Evolutionary conservation across 2,113 vertebrate genomes (phyloP), one percentile per base, ranked within the genome.

Genomic region (Scomber scombrus): DNA sequence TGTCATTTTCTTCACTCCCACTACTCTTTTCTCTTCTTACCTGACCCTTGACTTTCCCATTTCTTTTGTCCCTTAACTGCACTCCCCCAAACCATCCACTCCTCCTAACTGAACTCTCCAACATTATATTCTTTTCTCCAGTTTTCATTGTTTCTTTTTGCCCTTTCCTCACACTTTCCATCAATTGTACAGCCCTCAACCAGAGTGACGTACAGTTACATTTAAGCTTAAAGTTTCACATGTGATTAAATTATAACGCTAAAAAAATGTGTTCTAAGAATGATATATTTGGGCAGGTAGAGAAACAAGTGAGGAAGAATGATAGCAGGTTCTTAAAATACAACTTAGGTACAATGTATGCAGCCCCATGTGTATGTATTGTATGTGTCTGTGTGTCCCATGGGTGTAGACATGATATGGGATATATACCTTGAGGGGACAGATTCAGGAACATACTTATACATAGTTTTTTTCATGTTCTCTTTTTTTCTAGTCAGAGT

Each of bases 401-500:
- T 57, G 23, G 47, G 55, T 49, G 56, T 4, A 80, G 54, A 63
- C 23, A 21, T 26, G 23, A 26, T 26, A 26, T 26, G 23, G 23
- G 23, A 26, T 72, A n/a, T 54, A 43, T 77, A 23, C 65, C 76
- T 47, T 11, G 15, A 19, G 40, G 66, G 58, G 43, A 69, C 18
- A 65, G 40, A 71, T 57, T 69, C 47, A 71, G 45, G 50, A 67
- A 77, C 63, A 77, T 34, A 70, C 60, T 56, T 49, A 54, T 43
- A 62, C 62, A 76, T 5, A 40, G 14, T 67, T 46, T 78, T 26
- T 69, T 81, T 60, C 16, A 76, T 34, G 26, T 76, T 76, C n/a
- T 76, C n/a, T 26, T 71, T 85, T 74, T 70, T 23, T 40, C 12
- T 62, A 64, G 81, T 67, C 70, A 79, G 56, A 34, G 16, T 66